These are phyloP conservation scores for Cathartes aura DNA, from an alignment of 2,113 vertebrate species.

Conservation along the genomic window DNA sequence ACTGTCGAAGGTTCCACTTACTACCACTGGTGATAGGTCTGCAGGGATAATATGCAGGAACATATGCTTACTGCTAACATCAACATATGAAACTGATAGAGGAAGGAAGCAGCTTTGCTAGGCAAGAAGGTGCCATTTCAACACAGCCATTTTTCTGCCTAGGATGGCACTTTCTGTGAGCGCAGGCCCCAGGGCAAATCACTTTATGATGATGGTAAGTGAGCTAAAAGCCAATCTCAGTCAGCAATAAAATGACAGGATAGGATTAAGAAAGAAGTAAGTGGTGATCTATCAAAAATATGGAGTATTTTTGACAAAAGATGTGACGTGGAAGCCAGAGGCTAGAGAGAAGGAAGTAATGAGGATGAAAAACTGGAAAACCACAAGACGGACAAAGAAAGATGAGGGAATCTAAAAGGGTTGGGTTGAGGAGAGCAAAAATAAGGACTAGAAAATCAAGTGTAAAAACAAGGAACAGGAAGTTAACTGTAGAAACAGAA, in stretches of 20 bases:
- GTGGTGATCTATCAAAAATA: conserved; percentile 41
- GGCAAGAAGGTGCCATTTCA: background rate
- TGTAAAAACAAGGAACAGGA: background rate
- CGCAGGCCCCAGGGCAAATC: background rate
- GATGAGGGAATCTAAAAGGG: background rate
- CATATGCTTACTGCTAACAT: background rate
- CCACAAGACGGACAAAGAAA: background rate
- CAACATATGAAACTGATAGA: background rate
- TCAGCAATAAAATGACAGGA: conserved; percentile 40
- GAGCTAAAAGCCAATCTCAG: conserved; percentile 33
- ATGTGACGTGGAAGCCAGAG: background rate
- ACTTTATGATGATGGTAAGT: conserved; percentile 34
- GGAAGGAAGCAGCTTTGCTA: background rate
- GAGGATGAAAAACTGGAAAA: conserved; percentile 18
- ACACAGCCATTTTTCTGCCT: background rate
- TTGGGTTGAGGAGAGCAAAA: background rate
- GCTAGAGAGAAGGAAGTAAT: background rate
- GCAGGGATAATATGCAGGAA: background rate
- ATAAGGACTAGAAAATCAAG: background rate
- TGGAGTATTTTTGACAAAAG: conserved; percentile 38
- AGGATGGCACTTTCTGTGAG: background rate
- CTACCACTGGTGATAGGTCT: background rate
- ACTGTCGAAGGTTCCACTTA: background rate
- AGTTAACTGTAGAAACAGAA: background rate
- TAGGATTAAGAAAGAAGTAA: conserved; percentile 34